Evolutionary conservation across 2,888 invertebrate genomes (phyloP), one percentile per base, ranked within the genome.

Genomic region (Lapara coniferarum): DNA sequence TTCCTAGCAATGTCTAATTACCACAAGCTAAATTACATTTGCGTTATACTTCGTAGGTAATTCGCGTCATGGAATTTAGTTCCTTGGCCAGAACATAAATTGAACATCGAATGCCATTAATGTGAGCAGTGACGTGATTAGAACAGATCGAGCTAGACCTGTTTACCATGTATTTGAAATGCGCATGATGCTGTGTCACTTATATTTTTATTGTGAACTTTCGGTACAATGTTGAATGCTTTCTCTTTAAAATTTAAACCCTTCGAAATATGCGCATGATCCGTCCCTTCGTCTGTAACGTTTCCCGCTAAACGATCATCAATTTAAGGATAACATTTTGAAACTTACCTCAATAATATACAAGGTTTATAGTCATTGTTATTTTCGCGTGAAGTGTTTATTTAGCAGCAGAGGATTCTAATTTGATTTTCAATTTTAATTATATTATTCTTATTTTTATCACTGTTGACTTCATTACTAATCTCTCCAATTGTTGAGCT

Each of bases 71-170:
- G 49, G 12, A 49, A 63, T 19, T 46, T 30, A 37, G 25, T 52
- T 52, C 49, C 25, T 5, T 10, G 16, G 8, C 19, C 51, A 49
- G 51, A 30, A 19, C 30, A 12, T 52, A 59, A 59, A 53, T 68
- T 59, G 52, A 52, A 52, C 37, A 44, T 68, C 53, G 52, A 16
- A 68, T 49, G 58, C 59, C 52, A 59, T 58, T 59, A 68, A 59
- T 13, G 51, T 2, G 16, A 67, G 37, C 52, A 25, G 30, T 77
- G 77, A 77, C 76, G 75, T 74, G 72, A 74, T 77, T 78, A 49
- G 73, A 77, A 78, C 66, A 74, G 76, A 75, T 75, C 74, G 49
- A 77, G 78, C 76, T 73, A 78, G 78, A 82, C 82, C 76, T 73
- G 83, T 82, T 81, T 58, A 69, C 76, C 77, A 73, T 76, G 81